Base-by-base conservation (phyloP, 2,797 vertebrate species). In the Atherinosoma microstoma region DNA sequence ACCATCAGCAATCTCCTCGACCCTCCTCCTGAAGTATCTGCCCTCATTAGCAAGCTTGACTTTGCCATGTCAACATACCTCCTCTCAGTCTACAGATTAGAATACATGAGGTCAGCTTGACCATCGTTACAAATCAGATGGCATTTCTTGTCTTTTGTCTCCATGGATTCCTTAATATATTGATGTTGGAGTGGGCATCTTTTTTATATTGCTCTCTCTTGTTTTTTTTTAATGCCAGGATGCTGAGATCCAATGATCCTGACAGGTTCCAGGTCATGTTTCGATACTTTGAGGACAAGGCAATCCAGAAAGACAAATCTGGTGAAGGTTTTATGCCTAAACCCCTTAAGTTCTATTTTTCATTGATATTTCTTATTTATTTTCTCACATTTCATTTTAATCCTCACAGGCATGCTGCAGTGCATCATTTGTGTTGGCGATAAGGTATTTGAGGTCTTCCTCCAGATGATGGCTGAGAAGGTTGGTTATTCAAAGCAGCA, bases 1-100 rank as follows among this genome's bases (percentile, higher is more conserved):
- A 99, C 97, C 83, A 97, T 98, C 82, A 96, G 96, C 85, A 99
- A 98, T 75, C 94, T 99, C 58, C 89, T 99, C 34, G 97, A 99
- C 83, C 97, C 97, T 0, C 66, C 96, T 66, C 97, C 97, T 0
- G 98, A 99, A 81, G 97, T 95, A 30, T 96, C 96, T 1, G 96
- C 96, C 0, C 91, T 97, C 89, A 98, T 99, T 86, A 98, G 96
- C 93, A 99, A 98, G 80, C 89, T 99, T 13, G 98, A 99, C 88
- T 99, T 99, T 8, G 98, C 98, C 84, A 99, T 99, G 97, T 99
- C 96, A 61, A 99, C 98, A 0, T 99, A 99, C 75, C 96, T 99
- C 65, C 95, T 99, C 10, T 99, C 98, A 5, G 97, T 99, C 58
- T 99, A 99, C 86, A 94, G 98, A 59, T 92, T 99, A 3, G 98